Evolutionary conservation across 2,888 invertebrate genomes (phyloP).

Genomic region (Tenthredo scrophulariae): DNA sequence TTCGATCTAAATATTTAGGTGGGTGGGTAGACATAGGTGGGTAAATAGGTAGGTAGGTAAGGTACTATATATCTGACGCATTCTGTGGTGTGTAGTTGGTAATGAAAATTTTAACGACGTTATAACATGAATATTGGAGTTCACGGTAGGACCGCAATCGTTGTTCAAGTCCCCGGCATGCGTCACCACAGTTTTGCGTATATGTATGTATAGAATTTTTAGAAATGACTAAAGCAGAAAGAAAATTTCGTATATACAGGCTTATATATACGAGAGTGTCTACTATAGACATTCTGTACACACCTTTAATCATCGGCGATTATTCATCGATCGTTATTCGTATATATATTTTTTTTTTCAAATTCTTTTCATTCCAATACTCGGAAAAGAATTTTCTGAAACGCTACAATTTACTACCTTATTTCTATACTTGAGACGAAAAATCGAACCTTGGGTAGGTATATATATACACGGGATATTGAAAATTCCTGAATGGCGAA

Average conservation of each 20-base stretch:
- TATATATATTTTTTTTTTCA: neutral
- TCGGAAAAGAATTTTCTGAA: neutral
- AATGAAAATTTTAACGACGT: conserved; percentile 14
- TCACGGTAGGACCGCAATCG: conserved; percentile 19
- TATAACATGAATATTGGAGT: conserved; percentile 11
- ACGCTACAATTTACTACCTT: neutral
- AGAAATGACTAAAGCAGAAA: neutral
- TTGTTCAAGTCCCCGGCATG: conserved; percentile 2
- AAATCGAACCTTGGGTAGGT: neutral
- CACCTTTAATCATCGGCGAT: neutral
- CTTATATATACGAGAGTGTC: too few species aligned
- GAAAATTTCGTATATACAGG: neutral
- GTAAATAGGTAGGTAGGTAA: neutral
- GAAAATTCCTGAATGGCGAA: conserved; percentile 4
- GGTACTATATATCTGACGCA: neutral
- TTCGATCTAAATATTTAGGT: neutral
- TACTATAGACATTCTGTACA: neutral
- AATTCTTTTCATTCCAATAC: neutral
- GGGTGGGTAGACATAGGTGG: neutral
- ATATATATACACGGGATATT: conserved; percentile 8
- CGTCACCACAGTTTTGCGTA: conserved; percentile 21
- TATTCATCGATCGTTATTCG: neutral
- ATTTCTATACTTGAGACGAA: neutral
- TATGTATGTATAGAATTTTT: neutral
- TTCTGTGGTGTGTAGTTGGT: neutral